Evolutionary conservation across 2,113 vertebrate genomes (phyloP).

Genomic region (Suncus etruscus): DNA sequence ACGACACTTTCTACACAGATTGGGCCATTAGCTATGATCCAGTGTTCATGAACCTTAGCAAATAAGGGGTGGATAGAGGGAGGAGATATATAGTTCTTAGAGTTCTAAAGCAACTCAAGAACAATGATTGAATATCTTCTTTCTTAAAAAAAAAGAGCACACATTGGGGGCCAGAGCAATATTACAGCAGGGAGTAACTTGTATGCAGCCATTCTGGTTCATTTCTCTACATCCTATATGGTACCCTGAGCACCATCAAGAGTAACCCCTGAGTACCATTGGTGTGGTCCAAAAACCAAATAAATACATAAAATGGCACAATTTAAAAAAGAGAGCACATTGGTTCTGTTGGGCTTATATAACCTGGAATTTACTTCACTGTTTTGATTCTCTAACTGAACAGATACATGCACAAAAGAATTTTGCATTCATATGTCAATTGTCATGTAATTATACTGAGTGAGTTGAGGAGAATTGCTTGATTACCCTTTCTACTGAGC

Average conservation of each 20-base stretch:
- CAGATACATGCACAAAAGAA: neutral
- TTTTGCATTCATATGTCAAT: slow-evolving; percentile 70
- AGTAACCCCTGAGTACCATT: too few species aligned
- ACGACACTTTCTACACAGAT: neutral
- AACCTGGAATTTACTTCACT: slow-evolving; percentile 4
- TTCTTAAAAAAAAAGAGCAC: neutral
- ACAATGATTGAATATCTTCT: slow-evolving; percentile 34
- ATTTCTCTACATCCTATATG: too few species aligned
- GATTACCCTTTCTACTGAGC: neutral
- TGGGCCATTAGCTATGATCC: neutral
- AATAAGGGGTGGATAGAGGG: neutral
- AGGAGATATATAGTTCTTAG: neutral
- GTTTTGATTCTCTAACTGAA: slow-evolving; percentile 17
- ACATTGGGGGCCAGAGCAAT: too few species aligned
- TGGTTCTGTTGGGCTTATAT: neutral
- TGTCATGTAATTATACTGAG: slow-evolving; percentile 77
- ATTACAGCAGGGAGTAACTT: too few species aligned
- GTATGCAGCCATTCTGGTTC: too few species aligned
- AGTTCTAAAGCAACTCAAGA: neutral
- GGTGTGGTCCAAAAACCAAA: too few species aligned
- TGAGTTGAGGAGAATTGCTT: slow-evolving; percentile 63
- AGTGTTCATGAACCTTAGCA: neutral
- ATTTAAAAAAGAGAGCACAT: too few species aligned
- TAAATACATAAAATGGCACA: too few species aligned
- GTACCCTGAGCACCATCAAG: too few species aligned